Evolutionary conservation across 2,797 vertebrate species (phyloP).

Genomic region (Ceryle rudis): DNA sequence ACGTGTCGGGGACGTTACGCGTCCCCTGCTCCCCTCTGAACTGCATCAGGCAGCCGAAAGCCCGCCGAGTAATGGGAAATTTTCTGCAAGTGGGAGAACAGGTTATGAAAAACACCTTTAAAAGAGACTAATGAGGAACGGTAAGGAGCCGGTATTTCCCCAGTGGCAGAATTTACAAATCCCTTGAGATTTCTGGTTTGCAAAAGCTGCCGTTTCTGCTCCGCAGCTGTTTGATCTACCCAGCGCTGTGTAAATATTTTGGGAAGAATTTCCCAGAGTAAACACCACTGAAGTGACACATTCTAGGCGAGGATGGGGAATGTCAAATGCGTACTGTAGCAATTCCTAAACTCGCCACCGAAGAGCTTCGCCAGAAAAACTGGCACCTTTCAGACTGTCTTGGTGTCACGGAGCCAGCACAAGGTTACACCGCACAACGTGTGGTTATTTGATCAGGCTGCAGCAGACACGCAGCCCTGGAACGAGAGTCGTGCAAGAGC

Average conservation of each 20-base stretch:
- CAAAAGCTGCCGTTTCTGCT: neutral
- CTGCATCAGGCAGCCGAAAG: neutral
- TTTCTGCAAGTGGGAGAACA: neutral
- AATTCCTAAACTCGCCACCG: neutral
- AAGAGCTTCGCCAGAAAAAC: neutral
- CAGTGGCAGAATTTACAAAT: neutral
- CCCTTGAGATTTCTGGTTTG: neutral
- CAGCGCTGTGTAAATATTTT: constrained; percentile 12
- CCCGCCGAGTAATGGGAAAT: neutral
- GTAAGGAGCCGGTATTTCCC: neutral
- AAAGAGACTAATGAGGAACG: neutral
- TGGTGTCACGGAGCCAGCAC: neutral
- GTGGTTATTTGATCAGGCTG: rapidly evolving
- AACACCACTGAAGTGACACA: neutral
- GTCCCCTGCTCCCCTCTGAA: neutral
- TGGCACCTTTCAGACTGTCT: neutral
- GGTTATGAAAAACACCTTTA: constrained; percentile 18
- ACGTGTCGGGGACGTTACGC: neutral
- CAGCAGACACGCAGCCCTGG: neutral
- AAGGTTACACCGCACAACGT: rapidly evolving
- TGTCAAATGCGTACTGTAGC: neutral
- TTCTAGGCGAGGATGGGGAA: neutral
- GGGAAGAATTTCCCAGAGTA: constrained; percentile 1
- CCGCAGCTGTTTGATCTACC: neutral
- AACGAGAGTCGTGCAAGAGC: neutral